phyloP scores from a whole-genome alignment of 2,888 invertebrate species.

The Mactromeris polynyma region DNA sequence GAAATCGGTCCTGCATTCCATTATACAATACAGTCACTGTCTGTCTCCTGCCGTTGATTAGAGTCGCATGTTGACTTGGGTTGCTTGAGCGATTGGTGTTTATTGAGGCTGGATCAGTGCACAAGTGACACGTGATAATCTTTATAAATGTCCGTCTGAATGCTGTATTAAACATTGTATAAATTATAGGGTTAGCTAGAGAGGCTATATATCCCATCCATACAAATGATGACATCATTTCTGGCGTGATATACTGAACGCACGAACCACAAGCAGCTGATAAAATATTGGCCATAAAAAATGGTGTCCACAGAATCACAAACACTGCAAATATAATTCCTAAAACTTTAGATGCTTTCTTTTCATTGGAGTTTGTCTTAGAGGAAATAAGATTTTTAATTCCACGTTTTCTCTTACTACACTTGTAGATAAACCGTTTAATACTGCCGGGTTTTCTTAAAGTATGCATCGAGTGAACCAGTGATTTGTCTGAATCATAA shows the following conservation, averaged over 20 bases:
- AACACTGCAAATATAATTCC: constrained; percentile 87
- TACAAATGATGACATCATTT: constrained; percentile 83
- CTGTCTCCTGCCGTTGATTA: constrained; percentile 77
- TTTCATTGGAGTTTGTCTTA: constrained; percentile 84
- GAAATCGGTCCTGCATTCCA: constrained; percentile 41
- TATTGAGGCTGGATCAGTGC: constrained; percentile 60
- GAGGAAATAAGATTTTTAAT: constrained; percentile 77
- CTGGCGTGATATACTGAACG: constrained; percentile 76
- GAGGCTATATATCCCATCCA: constrained; percentile 87
- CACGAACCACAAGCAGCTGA: constrained; percentile 82
- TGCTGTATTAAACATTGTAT: constrained; percentile 87
- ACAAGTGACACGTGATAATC: constrained; percentile 83
- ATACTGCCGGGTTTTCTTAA: constrained; percentile 63
- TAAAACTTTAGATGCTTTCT: constrained; percentile 87
- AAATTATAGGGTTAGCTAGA: constrained; percentile 87
- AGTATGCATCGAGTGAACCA: constrained; percentile 25
- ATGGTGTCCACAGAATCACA: constrained; percentile 86
- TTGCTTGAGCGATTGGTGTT: constrained; percentile 59
- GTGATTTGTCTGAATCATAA: constrained; percentile 58
- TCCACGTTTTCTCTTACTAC: constrained; percentile 56
- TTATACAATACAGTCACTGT: constrained; percentile 78
- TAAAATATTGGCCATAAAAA: constrained; percentile 85
- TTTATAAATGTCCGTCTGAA: constrained; percentile 85
- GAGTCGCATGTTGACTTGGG: constrained; percentile 68
- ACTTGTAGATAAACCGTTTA: constrained; percentile 57